Base-by-base conservation (phyloP, 2,888 invertebrate species). In the Drosophila anomelani region DNA sequence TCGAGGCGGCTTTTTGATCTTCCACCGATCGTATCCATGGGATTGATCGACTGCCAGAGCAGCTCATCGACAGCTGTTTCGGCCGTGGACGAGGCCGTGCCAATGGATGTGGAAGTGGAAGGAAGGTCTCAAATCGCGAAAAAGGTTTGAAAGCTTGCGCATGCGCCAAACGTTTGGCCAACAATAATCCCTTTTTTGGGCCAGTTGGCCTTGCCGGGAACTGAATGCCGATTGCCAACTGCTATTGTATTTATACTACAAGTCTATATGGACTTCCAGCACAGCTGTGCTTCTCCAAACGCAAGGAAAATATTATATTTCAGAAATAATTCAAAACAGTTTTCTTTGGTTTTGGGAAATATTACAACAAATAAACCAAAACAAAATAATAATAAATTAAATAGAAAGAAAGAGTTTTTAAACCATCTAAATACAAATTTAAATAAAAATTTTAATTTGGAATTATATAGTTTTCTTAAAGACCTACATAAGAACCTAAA, bases 131-230 rank as follows among this genome's bases (percentile, higher is more conserved):
- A 86, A 81, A 79, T 85, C 84, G 89, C 85, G 82, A 85, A 85
- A 85, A 85, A 80, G 85, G 85, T 87, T 85, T 87, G 87, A 86
- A 86, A 86, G 84, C 81, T 73, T 84, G 84, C 56, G 84, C 84
- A 83, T 88, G 84, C 81, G 84, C 87, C 84, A 85, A 85, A 88
- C 84, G 79, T 77, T 88, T 17, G 34, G 17, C 61, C 43, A 60
- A 29, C 41, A 36, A 51, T 51, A 82, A 66, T 39, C 29, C 32
- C 36, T 36, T 46, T 66, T 46, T 46, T 46, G 26, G 67, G 63
- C 39, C 74, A 72, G 63, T 57, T 62, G 73, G 62, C 20, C 72
- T 54, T 70, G 71, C 41, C 41, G 34, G 53, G 12, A 62, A 62
- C 47, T 68, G 56, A 55, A 46, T 68, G 67, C 70, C 57, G 56